phyloP scores from a whole-genome alignment of 2,113 vertebrate genomes.

The Amphilophus citrinellus region DNA sequence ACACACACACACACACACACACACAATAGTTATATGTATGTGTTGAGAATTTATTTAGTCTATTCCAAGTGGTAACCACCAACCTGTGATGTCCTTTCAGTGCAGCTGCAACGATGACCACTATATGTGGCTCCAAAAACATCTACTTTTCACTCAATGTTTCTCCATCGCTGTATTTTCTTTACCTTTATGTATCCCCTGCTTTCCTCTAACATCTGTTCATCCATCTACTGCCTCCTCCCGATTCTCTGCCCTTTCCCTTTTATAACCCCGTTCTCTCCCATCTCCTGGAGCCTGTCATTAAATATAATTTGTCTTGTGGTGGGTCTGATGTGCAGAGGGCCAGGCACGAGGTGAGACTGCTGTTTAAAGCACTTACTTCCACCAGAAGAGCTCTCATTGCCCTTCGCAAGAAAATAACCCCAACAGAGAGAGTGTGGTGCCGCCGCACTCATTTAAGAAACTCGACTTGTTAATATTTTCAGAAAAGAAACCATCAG shows the following conservation, averaged over 20 bases:
- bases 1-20: too few species aligned
- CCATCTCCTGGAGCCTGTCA: conserved; percentile 17
- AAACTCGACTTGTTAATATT: neutral
- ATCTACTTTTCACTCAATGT: neutral
- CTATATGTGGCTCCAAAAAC: too few species aligned
- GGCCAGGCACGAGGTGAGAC: neutral
- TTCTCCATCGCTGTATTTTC: neutral
- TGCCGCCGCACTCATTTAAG: neutral
- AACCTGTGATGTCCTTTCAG: too few species aligned
- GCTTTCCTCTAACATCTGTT: neutral
- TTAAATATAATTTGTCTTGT: conserved; percentile 34
- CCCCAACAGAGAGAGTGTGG: neutral
- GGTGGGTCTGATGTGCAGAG: conserved; percentile 3
- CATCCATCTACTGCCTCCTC: neutral
- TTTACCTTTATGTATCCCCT: neutral
- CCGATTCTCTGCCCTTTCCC: neutral
- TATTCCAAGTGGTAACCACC: too few species aligned
- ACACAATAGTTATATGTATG: too few species aligned
- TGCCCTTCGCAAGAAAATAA: neutral
- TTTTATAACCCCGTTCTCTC: conserved; percentile 4
- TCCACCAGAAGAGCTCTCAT: neutral
- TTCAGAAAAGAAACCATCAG: neutral
- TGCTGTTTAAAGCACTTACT: conserved; percentile 30
- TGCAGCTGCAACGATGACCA: too few species aligned
- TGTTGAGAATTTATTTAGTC: too few species aligned